A percentile compares a stretch with the other conserved stretches of the same genome.
Conservation (phyloP, 2,888 invertebrate species). For the Orchesellides sinensis region DNA sequence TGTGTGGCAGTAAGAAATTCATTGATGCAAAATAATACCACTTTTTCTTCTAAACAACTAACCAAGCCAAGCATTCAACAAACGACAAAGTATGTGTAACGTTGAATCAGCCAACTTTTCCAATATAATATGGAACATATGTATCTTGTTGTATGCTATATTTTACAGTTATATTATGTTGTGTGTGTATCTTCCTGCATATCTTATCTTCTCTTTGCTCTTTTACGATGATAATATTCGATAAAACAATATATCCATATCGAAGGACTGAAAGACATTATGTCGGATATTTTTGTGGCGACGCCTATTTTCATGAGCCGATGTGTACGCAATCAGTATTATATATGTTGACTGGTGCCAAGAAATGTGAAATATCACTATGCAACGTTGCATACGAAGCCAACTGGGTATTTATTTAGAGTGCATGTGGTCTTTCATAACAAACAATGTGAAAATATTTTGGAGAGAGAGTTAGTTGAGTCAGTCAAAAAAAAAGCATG, state of each 20-base stretch:
- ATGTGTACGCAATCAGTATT: background rate
- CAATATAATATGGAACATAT: no score
- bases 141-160: no score
- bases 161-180: no score
- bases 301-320: conserved; percentile 32
- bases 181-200: no score
- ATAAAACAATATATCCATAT: background rate
- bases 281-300: background rate
- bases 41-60: background rate
- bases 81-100: no score
- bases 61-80: no score
- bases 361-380: conserved; percentile 49
- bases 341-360: conserved; percentile 33
- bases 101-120: no score
- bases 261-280: background rate
- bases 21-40: conserved; percentile 21
- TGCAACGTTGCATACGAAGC: conserved; percentile 48
- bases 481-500: no score
- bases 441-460: conserved; percentile 1
- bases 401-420: conserved; percentile 18
- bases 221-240: background rate
- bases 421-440: conserved; percentile 29
- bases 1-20: conserved; percentile 10
- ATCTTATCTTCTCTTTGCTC: no score
- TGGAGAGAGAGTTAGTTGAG: background rate